Conservation (phyloP, 2,797 vertebrate genomes). For the Clarias laeviceps region DNA sequence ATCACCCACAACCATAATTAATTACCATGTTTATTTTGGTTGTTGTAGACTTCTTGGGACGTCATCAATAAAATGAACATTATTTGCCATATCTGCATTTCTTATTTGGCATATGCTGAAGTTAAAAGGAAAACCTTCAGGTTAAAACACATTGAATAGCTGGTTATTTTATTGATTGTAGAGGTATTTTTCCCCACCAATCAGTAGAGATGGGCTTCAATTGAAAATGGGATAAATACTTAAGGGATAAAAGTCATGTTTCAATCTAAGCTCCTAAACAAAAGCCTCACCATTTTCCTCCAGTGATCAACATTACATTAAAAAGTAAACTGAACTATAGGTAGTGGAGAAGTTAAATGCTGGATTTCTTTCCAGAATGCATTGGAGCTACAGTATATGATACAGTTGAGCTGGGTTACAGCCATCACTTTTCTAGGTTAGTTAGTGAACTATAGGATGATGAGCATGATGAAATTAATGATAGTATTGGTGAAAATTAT, state of each 20-base stretch:
- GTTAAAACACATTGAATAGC: neutral
- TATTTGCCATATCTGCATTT: neutral
- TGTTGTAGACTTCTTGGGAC: no score
- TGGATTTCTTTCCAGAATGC: neutral
- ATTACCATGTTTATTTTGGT: neutral
- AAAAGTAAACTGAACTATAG: neutral
- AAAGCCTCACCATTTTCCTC: neutral
- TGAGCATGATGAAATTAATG: neutral
- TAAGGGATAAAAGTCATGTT: neutral
- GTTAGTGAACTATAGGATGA: neutral
- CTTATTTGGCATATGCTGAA: neutral
- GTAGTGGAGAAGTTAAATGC: neutral
- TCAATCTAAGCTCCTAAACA: neutral
- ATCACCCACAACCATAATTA: neutral
- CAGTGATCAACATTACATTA: neutral
- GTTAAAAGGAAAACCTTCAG: neutral
- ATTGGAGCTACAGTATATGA: neutral
- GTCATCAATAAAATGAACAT: neutral
- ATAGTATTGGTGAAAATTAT: neutral
- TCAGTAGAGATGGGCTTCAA: no score
- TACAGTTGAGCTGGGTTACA: neutral
- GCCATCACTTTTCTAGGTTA: neutral
- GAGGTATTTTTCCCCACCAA: neutral
- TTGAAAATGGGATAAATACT: no score
- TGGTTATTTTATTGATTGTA: neutral